A percentile compares a stretch with the other conserved stretches of the same genome.
phyloP scores from a whole-genome alignment of 2,797 vertebrate genomes.

The Syncerus caffer region DNA sequence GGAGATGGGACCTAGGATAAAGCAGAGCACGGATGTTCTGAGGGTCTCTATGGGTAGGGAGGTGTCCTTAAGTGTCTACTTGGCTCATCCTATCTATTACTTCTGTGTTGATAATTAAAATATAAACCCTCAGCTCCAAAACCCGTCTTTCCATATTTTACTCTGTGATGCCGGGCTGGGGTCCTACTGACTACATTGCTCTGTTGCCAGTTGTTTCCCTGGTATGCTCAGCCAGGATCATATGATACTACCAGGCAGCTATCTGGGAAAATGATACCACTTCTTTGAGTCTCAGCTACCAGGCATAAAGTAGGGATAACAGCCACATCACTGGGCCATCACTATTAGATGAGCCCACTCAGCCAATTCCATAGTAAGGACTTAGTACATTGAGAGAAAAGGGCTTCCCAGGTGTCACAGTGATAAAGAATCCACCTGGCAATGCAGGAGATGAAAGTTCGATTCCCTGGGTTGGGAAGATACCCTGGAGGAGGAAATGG shows the following conservation, averaged over 20 bases:
- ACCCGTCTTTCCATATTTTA: fast-evolving
- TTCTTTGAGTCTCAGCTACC: background rate
- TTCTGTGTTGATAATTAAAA: background rate
- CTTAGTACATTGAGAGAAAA: background rate
- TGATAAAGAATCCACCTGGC: background rate
- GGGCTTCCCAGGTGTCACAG: background rate
- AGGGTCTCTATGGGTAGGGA: too few relatives aligned
- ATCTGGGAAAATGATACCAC: background rate
- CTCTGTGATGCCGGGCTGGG: background rate
- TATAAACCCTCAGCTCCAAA: background rate
- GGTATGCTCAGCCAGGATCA: background rate
- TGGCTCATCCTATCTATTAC: too few relatives aligned
- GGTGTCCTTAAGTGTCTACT: background rate
- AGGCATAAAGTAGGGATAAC: background rate
- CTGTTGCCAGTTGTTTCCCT: background rate
- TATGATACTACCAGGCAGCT: background rate
- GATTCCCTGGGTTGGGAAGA: background rate
- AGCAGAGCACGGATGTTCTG: background rate
- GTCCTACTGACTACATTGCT: background rate
- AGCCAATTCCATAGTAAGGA: background rate
- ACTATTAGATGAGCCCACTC: background rate
- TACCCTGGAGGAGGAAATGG: background rate
- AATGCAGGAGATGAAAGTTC: background rate
- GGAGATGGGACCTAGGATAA: background rate
- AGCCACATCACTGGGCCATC: background rate